A percentile compares a stretch with the other conserved stretches of the same genome.
phyloP scores from a whole-genome alignment of 2,888 invertebrate species.

The Buathra laborator region DNA sequence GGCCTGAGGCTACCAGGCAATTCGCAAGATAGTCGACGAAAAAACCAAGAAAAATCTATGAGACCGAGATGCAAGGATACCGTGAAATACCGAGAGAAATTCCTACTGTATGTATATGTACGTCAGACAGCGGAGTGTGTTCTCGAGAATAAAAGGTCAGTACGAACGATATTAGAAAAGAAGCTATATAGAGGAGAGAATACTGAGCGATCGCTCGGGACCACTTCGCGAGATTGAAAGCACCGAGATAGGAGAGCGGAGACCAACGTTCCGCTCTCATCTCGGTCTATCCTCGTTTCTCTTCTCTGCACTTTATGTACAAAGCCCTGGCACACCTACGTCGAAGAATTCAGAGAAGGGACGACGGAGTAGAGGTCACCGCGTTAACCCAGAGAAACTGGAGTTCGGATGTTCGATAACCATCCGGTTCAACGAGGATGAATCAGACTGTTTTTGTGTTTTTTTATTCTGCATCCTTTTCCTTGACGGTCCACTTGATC shows the following conservation, averaged over 20 bases:
- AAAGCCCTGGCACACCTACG: conserved; percentile 45
- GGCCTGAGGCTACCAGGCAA: conserved; percentile 22
- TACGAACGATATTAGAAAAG: conserved; percentile 47
- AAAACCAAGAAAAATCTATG: conserved; percentile 36
- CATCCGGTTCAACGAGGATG: conserved; percentile 42
- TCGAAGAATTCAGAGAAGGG: conserved; percentile 54
- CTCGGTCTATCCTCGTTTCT: conserved; percentile 44
- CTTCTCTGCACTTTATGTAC: conserved; percentile 37
- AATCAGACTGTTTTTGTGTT: conserved; percentile 32
- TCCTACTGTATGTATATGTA: conserved; percentile 15
- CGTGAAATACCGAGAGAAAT: conserved; percentile 36
- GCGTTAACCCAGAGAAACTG: conserved; percentile 29
- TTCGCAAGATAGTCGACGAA: conserved; percentile 29
- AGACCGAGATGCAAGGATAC: conserved; percentile 31
- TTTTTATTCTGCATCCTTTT: conserved; percentile 24
- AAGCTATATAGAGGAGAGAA: conserved; percentile 34
- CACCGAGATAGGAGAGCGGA: conserved; percentile 57
- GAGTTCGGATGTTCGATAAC: conserved; percentile 54
- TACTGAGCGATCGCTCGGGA: conserved; percentile 65
- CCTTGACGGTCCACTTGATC: conserved; percentile 14
- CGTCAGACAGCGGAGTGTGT: conserved; percentile 47
- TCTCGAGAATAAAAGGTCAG: conserved; percentile 36
- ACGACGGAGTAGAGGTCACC: conserved; percentile 5
- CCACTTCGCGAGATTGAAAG: conserved; percentile 68
- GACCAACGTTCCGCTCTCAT: conserved; percentile 29